Conservation (phyloP, 2,113 vertebrate genomes). For the Triplophysa siluroides region DNA sequence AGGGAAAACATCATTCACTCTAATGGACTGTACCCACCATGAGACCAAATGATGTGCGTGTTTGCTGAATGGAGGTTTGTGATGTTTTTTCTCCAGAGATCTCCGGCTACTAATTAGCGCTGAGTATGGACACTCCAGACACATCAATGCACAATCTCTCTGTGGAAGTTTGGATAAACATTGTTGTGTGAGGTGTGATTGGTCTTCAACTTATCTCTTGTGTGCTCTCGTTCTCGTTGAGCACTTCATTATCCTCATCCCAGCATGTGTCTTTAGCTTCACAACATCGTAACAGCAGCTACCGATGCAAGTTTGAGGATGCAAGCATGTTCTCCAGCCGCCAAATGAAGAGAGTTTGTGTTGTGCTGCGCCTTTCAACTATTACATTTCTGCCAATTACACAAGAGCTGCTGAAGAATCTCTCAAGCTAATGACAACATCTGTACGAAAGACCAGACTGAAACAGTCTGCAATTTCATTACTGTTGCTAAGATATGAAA, state of each 20-base stretch:
- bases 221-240: constrained; percentile 13
- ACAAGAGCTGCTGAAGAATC: constrained; percentile 10
- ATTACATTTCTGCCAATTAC: constrained; percentile 18
- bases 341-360: constrained; percentile 20
- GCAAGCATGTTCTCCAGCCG: background rate
- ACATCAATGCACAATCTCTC: constrained; percentile 12
- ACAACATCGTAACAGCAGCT: background rate
- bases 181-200: background rate
- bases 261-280: background rate
- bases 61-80: constrained; percentile 15
- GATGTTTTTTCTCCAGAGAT: constrained; percentile 25
- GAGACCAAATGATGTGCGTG: background rate
- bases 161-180: constrained; percentile 9
- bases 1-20: too few species aligned
- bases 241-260: constrained; percentile 25
- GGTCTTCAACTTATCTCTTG: too few species aligned
- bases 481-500: background rate
- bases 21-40: too few species aligned
- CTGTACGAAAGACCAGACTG: constrained; percentile 3
- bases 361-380: constrained; percentile 31
- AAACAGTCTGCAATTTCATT: background rate
- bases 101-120: constrained; percentile 17
- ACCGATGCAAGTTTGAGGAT: background rate
- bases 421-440: background rate
- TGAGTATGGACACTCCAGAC: constrained; percentile 6